A percentile compares a stretch with the other conserved stretches of the same genome.
Evolutionary conservation across 2,888 invertebrate species (phyloP).

Genomic region (Agriotes lineatus): DNA sequence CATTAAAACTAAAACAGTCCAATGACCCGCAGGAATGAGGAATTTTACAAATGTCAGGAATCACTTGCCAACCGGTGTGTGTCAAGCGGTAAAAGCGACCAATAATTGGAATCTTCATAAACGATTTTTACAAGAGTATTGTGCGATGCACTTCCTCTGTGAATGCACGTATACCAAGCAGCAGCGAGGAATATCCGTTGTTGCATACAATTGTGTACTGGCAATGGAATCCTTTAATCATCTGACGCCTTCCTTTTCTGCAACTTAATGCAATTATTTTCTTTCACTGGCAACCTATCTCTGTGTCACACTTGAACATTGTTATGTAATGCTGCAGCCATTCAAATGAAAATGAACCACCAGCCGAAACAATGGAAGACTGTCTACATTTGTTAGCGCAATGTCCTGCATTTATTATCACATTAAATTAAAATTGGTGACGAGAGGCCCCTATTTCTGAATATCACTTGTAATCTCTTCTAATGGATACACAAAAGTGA

Average conservation of each 20-base stretch:
- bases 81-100: neutral
- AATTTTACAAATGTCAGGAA: neutral
- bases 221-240: constrained; percentile 24
- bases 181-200: constrained; percentile 24
- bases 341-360: constrained; percentile 15
- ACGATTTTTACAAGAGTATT: constrained; percentile 8
- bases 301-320: constrained; percentile 11
- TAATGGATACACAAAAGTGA: neutral
- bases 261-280: constrained; percentile 26
- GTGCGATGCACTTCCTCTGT: constrained; percentile 8
- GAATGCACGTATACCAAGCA: constrained; percentile 1
- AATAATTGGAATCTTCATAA: neutral
- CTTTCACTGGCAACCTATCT: constrained; percentile 21
- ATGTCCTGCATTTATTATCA: constrained; percentile 15
- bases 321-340: constrained; percentile 14
- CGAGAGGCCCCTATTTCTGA: neutral
- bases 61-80: neutral
- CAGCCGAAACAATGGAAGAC: constrained; percentile 7
- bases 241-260: constrained; percentile 24
- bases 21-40: neutral
- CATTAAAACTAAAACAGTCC: constrained; percentile 25
- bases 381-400: constrained; percentile 14
- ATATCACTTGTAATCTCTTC: neutral
- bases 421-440: constrained; percentile 13
- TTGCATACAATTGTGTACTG: constrained; percentile 17